Evolutionary conservation across 2,797 vertebrate genomes (phyloP), one percentile per base, ranked within the genome.

Genomic region (Pyrocephalus nanus): DNA sequence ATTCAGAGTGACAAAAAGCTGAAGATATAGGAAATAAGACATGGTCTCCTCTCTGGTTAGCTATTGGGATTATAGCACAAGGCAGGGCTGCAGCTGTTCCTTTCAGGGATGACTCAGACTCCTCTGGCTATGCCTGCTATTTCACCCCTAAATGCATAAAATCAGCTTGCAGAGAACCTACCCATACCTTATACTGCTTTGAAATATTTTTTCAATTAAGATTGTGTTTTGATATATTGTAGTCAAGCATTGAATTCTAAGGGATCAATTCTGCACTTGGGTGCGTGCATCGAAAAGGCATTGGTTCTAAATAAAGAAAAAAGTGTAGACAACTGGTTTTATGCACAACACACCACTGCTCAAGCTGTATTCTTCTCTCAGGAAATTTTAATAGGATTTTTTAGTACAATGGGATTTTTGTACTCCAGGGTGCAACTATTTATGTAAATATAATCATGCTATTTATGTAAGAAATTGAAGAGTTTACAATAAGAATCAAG

Each of bases 401-500:
- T 95, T 66, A 88, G 81, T 73, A 96, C 90, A 94, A 94, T 20
- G 66, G 54, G 74, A 96, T 95, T 95, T 78, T 77, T 95, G 76
- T 94, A 97, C 94, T 94, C 95, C 66, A 92, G 85, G 79, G 72
- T 89, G 76, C 62, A 77, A 95, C 92, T 90, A 61, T 89, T 93
- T 83, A 74, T 82, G 79, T 90, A 90, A 96, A 76, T 30, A 74
- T 77, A 83, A 76, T 93, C 92, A 83, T 75, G 77, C 11, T 91
- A 93, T 94, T 90, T 94, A 82, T 77, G 74, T 89, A 92, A 96
- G 88, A 91, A 88, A 96, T 91, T 71, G 54, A 90, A 92, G 95
- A 57, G 90, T 96, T 97, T 95, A 93, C 73, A 87, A 42, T 91
- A 91, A 92, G 92, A 94, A 93, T 96, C 93, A 93, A 93, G 95